Base-by-base conservation (phyloP, 2,797 vertebrate genomes). In the Paratrypauchen microcephalus region DNA sequence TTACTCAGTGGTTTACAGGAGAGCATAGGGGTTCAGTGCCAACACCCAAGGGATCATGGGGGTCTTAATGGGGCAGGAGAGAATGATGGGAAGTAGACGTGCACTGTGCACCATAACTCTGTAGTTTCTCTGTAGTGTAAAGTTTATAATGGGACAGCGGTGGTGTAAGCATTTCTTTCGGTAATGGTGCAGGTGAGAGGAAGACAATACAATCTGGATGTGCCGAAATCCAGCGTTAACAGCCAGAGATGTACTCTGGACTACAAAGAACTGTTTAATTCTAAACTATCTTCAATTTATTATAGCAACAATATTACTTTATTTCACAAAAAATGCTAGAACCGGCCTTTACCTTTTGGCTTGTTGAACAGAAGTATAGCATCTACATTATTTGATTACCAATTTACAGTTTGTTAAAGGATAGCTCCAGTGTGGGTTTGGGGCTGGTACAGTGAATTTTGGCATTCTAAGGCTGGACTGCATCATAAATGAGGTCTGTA, bases 1-100 rank as follows among this genome's bases (percentile, higher is more conserved):
- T 86, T 87, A 85, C 76, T 72, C 64, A 75, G 71, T 76, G n/a
- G 75, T 86, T 89, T 85, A 88, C 83, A 77, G 74, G 70, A 82
- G 81, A 70, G 80, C 65, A 69, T 69, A 69, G 80, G 76, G 78
- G 78, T 85, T 78, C 81, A 52, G 77, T 81, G 87, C 87, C 84
- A 89, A 88, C 82, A 86, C 72, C 73, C 78, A 71, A 73, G 79
- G 78, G 81, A 88, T 86, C 87, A 77, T 85, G 77, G 26, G 0
- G 74, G 68, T 77, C 74, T 72, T 76, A 81, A 76, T 79, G 74
- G 81, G 79, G 81, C 81, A 88, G 84, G 84, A 88, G 90, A 71
- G 79, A 77, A 78, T 73, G 0, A 77, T 67, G 63, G 86, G 88
- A 90, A 89, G 85, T 80, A 69, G 80, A 81, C 80, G 55, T 54